These are phyloP conservation scores for Drosophila maculinotata DNA, from an alignment of 2,888 invertebrate genomes.

Conservation along the genomic window DNA sequence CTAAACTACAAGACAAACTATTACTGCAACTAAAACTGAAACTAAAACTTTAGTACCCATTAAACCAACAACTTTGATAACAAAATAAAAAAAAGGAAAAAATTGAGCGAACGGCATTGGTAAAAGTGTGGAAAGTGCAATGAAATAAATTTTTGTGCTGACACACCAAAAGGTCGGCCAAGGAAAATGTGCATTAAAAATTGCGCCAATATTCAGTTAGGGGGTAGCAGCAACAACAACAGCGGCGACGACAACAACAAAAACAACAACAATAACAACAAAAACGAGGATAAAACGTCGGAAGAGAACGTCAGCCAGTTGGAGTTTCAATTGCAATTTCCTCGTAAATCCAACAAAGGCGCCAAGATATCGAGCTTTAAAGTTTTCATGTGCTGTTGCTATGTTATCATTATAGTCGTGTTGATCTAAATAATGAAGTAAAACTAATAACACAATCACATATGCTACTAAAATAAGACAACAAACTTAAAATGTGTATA, in stretches of 20 bases:
- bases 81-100: constrained; percentile 28
- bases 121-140: constrained; percentile 70
- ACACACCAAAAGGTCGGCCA: constrained; percentile 52
- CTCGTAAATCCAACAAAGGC: constrained; percentile 44
- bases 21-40: constrained; percentile 9
- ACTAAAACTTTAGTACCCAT: constrained; percentile 45
- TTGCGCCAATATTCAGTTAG: constrained; percentile 51
- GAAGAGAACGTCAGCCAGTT: constrained; percentile 45
- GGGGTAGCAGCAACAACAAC: constrained; percentile 26
- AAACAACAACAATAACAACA: constrained; percentile 17
- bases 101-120: constrained; percentile 26
- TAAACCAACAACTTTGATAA: constrained; percentile 61
- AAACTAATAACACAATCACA: constrained; percentile 2
- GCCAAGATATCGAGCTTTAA: constrained; percentile 67
- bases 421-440: constrained; percentile 44
- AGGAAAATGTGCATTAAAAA: constrained; percentile 75
- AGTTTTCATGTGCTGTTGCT: constrained; percentile 72
- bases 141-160: constrained; percentile 68
- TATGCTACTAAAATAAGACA: constrained; percentile 3
- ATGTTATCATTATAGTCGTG: constrained; percentile 68
- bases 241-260: constrained; percentile 16
- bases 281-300: constrained; percentile 21
- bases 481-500: neutral
- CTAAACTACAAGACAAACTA: constrained; percentile 10
- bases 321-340: constrained; percentile 59